Evolutionary conservation across 2,113 vertebrate genomes (phyloP), one percentile per base, ranked within the genome.

Genomic region (Channa argus): DNA sequence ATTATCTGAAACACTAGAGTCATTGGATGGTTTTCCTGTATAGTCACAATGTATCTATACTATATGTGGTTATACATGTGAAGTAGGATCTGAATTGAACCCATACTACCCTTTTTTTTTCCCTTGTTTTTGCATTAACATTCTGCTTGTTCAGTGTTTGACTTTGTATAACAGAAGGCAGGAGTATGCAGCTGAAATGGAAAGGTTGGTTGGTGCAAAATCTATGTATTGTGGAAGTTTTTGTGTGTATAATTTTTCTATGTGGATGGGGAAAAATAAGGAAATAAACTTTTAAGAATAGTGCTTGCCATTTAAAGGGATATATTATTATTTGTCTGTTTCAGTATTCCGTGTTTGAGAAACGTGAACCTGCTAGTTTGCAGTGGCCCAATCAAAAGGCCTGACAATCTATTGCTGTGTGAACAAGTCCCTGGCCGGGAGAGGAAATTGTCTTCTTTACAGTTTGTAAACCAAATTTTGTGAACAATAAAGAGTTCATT

Each of bases 241-340:
- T 66, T 64, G 65, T 89, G 79, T 84, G 77, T 82, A 73, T 85
- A 71, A 63, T 66, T 83, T 93, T 90, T 91, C 52, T 92, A 90
- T 89, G 71, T 90, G 59, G 53, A 67, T 76, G 59, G 72, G 52
- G 49, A 56, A 49, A 74, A 76, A 77, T 63, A 33, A 59, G 56
- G 15, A 51, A 92, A 92, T 93, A 89, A 92, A 91, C 69, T 87
- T 92, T 88, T 86, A 85, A 79, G 73, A 72, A 77, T 14, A 65
- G 68, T 39, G 0, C 3, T 63, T 63, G 73, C 44, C 64, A 53
- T 41, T 67, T 24, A 24, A 53, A 47, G 34, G 33, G 13, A 3
- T 49, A 5, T 71, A 4, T 24, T 8, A 36, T 54, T 43, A 41
- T 41, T 4, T 41, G 4, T 41, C 4, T 41, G 39, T 7, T 41